Evolutionary conservation across 2,888 invertebrate species (phyloP), one percentile per base, ranked within the genome.

Genomic region (Cotesia congregata): DNA sequence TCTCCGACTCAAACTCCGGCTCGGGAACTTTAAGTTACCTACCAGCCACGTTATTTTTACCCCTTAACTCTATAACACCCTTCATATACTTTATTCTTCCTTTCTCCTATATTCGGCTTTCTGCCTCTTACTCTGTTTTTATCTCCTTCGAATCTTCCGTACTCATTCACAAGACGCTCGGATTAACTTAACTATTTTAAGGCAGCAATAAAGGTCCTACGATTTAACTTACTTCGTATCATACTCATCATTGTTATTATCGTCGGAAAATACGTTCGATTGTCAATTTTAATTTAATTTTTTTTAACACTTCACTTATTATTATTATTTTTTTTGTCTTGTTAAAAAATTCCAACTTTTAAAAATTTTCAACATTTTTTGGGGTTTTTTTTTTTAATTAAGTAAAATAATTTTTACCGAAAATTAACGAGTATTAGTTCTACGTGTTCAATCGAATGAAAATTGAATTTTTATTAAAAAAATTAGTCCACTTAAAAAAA

Each of bases 181-280:
- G 87, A 87, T 88, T 88, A 88, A 86, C 85, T 87, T 86, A 87
- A 88, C 88, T 88, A 86, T 88, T 88, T 87, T 86, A 87, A 88
- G 87, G 86, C 85, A 86, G 87, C 87, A 86, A 88, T 87, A 89
- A 88, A 87, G 87, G 87, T 85, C 86, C 86, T 84, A 81, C 88
- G 87, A 86, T 88, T 88, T 87, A 88, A 88, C 88, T 86, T 86
- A 86, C 86, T 85, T 84, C 83, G 82, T 80, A 76, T 83, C 83
- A 78, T 82, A 81, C 77, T 79, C 79, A 81, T 79, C 83, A 78
- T 82, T 81, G 78, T 79, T 80, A 81, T 79, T 60, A 61, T 61
- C 59, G 65, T 64, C 68, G 39, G 38, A 72, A 41, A 50, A 76
- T 30, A 59, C 67, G 70, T 70, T 30, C 30, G 30, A 30, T 30